Evolutionary conservation across 2,113 vertebrate genomes (phyloP), one percentile per base, ranked within the genome.

Genomic region (Amazona guildingii): DNA sequence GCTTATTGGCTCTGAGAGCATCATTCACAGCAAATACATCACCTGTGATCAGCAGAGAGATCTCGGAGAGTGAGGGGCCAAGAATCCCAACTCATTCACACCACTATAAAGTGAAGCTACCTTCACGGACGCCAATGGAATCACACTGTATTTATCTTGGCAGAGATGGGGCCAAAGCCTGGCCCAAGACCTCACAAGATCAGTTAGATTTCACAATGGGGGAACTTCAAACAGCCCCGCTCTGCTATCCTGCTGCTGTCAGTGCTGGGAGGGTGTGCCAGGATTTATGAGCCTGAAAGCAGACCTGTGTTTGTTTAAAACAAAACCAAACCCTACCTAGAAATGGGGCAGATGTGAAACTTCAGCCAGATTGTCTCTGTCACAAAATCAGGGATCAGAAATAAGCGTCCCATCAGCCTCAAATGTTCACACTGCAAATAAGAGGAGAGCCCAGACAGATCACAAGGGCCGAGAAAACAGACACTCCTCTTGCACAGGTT

Each of bases 171-270:
- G 39, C 69, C 5, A 4, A 48, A 84, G 88, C 74, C 62, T 28
- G 86, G 57, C 92, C 90, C 80, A 89, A 92, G 77, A 94, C 90
- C 92, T 96, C 96, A 95, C 96, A 93, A 86, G 73, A 93, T 95
- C 95, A 92, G 83, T 91, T 44, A 76, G 86, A 69, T 84, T 88
- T 54, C 77, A 57, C 73, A 24, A 61, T 21, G 37, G 70, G 83
- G 80, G 82, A 83, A 86, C 73, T 90, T 95, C 80, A 94, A 80
- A 78, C 57, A 79, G 86, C 35, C 67, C 83, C 1, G 2, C 80
- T 95, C 79, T 23, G 52, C 81, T 77, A 20, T 77, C 86, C 94
- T 2, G 1, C 86, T 89, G 92, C 88, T 93, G 92, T 93, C 86
- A 86, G 90, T 80, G n/a, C 94, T 54, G 41, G 0, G 0, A 76